Base-by-base conservation (phyloP, 2,888 invertebrate genomes). In the Merodon equestris region DNA sequence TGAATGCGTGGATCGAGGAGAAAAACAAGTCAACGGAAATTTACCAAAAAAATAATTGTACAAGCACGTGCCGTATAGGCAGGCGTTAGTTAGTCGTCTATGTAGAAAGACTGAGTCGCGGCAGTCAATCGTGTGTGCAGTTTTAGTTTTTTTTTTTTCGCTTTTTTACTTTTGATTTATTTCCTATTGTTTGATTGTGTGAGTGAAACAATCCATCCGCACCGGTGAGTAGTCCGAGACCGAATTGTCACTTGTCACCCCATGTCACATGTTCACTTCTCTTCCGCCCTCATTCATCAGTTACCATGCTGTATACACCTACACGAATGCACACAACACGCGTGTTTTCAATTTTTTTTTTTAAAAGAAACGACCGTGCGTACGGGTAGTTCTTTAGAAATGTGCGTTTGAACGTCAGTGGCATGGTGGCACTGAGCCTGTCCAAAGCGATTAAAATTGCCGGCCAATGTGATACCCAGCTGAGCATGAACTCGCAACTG, bases 11-110 rank as follows among this genome's bases (percentile, higher is more conserved):
- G 19, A 2, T 27, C 42, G 38, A 58, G 38, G 36, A 53, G 38
- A 70, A 70, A 66, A 70, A 71, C 71, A 72, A 66, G 60, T 72
- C 76, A 61, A 61, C 45, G 72, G 76, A 77, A 77, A 61, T 77
- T 71, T 61, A 77, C 72, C 54, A 76, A 71, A 66, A 27, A 27
- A 71, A 64, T 40, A 54, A 9, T 10, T 47, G 38, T 67, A 44
- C 57, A 42, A 63, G 47, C 57, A 45, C 27, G 53, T 53, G 58
- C 54, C 15, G 57, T 18, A 53, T 38, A 27, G 56, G 9, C 57
- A 40, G 38, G 19, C 36, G n/a, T 36, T 50, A 34, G 44, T 60
- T 4, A 2, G 7, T 27, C 2, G 27, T 27, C 27, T 4, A 27
- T 27, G 27, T 66, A 64, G 66, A 66, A 66, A 66, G 27, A 27